Percentiles rank a stretch among this genome's conserved stretches.
phyloP scores from a whole-genome alignment of 2,888 invertebrate genomes.

The Heliconius cydno region DNA sequence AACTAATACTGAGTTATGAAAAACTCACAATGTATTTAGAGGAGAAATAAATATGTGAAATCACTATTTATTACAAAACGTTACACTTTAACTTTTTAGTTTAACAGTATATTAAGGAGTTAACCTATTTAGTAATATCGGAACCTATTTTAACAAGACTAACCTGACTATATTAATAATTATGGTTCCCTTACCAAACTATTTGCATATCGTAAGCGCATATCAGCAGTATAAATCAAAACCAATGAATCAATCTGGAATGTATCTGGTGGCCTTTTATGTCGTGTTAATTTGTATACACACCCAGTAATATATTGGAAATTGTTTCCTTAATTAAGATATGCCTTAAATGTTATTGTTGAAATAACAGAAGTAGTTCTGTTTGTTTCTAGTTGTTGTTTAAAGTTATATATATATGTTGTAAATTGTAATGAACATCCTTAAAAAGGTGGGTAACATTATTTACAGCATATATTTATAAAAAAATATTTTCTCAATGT shows the following conservation, averaged over 20 bases:
- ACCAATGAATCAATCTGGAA: conserved; percentile 76
- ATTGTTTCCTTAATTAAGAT: conserved; percentile 15
- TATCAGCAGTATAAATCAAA: conserved; percentile 72
- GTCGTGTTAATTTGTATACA: conserved; percentile 49
- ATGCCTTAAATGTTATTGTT: not conserved
- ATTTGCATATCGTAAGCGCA: conserved; percentile 70
- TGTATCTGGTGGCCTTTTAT: conserved; percentile 53
- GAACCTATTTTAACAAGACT: not conserved
- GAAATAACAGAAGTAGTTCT: not conserved
- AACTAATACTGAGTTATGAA: too few relatives aligned
- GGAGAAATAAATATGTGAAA: not conserved
- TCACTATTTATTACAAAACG: not conserved
- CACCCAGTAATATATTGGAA: conserved; percentile 36
- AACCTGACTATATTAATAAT: conserved; percentile 10
- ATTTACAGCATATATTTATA: not conserved
- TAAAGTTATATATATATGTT: not conserved
- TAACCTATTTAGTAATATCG: conserved; percentile 7
- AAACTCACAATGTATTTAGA: not conserved
- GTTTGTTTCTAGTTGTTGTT: not conserved
- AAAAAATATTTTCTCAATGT: not conserved
- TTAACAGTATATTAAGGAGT: not conserved
- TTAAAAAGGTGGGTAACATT: not conserved
- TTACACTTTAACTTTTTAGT: not conserved
- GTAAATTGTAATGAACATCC: not conserved
- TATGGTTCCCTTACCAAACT: conserved; percentile 56